Conservation (phyloP, 2,797 vertebrate species). For the Salmo trutta region DNA sequence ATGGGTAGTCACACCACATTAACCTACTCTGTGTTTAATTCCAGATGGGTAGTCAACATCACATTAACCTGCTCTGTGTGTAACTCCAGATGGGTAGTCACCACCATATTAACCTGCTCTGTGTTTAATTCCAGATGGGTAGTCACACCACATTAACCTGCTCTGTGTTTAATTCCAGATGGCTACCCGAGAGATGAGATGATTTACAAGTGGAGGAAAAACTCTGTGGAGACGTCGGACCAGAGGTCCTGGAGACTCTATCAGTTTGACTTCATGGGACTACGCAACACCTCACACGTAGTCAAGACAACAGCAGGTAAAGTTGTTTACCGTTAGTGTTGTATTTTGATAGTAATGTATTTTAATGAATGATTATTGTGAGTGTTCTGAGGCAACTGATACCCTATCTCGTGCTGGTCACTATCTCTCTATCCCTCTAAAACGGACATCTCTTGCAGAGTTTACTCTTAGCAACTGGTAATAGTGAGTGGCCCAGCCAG, state of each 20-base stretch:
- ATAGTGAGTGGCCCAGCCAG: too few species aligned
- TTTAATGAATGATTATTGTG: neutral
- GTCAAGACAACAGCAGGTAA: conserved; percentile 91
- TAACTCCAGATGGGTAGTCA: conserved; percentile 76
- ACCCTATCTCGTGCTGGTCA: too few species aligned
- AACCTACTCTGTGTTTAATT: too few species aligned
- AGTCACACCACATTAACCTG: too few species aligned
- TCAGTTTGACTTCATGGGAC: conserved; percentile 96
- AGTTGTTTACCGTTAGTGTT: neutral
- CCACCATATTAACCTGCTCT: neutral
- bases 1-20: too few species aligned
- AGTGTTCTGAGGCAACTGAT: neutral
- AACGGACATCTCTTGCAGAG: neutral
- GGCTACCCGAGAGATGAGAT: conserved; percentile 96
- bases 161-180: conserved; percentile 78
- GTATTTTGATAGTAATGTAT: neutral
- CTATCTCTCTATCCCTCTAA: neutral
- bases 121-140: conserved; percentile 86
- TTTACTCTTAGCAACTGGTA: neutral
- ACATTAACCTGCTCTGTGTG: too few species aligned
- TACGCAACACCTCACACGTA: conserved; percentile 89
- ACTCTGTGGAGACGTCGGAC: conserved; percentile 91
- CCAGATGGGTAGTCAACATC: too few species aligned
- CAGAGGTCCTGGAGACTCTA: conserved; percentile 97
- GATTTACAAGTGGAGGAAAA: conserved; percentile 95